phyloP scores from a whole-genome alignment of 2,113 vertebrate genomes.

The Eptesicus fuscus region DNA sequence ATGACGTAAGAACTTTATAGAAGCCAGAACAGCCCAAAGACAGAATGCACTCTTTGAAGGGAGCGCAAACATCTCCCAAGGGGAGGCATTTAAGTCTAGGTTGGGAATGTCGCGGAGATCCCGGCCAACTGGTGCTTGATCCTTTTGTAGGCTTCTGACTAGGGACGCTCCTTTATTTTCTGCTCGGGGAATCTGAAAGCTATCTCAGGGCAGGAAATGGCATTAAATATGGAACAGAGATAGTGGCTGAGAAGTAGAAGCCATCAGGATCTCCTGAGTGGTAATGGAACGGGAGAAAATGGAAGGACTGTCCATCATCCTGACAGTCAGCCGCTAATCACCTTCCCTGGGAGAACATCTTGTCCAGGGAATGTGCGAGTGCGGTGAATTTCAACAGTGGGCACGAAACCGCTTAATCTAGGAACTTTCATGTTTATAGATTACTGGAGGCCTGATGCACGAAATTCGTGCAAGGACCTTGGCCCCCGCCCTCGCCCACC shows the following conservation, averaged over 20 bases:
- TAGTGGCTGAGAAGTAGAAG: neutral
- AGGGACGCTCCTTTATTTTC: neutral
- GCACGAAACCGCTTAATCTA: neutral
- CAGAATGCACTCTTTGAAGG: neutral
- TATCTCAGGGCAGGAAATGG: neutral
- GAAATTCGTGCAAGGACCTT: too few relatives aligned
- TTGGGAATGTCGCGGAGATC: too few relatives aligned
- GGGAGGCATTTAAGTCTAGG: neutral
- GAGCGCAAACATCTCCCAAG: neutral
- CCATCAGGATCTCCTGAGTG: neutral
- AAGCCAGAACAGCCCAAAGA: neutral
- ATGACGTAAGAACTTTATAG: neutral
- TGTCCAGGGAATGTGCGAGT: neutral
- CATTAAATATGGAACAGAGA: neutral
- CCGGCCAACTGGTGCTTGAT: neutral
- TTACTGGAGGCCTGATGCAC: neutral
- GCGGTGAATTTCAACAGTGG: neutral
- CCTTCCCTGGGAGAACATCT: neutral
- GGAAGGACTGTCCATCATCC: neutral
- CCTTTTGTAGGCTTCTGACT: neutral
- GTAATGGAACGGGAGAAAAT: neutral
- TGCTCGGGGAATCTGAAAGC: neutral
- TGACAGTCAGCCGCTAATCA: neutral
- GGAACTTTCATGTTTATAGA: neutral
- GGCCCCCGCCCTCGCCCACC: too few relatives aligned